Evolutionary conservation across 1,140 invertebrate species (phyloP).

Genomic region (Cotesia typhae): DNA sequence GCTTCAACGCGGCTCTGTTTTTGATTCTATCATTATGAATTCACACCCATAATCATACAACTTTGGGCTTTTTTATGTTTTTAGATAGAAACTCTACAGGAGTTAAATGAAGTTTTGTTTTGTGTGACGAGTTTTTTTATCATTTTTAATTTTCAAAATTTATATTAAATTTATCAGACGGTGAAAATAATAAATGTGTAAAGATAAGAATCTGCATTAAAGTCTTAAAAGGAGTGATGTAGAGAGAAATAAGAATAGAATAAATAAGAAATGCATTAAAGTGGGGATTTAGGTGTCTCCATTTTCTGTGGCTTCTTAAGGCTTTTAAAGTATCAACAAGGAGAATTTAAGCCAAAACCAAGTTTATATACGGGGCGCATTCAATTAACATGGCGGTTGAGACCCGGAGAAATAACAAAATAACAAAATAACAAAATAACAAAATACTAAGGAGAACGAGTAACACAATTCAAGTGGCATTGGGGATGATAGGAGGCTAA

Average conservation of each 20-base stretch:
- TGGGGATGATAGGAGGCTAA: constrained; percentile 23
- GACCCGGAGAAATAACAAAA: not conserved
- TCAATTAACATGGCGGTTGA: constrained; percentile 40
- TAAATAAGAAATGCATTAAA: not conserved
- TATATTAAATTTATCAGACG: too few relatives aligned
- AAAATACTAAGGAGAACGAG: not conserved
- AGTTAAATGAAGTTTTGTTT: too few relatives aligned
- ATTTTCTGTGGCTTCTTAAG: not conserved
- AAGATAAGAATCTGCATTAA: too few relatives aligned
- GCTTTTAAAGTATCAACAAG: constrained; percentile 23
- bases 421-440: not conserved
- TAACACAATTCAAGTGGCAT: constrained; percentile 12
- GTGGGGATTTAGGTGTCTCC: not conserved
- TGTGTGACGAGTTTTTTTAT: too few relatives aligned
- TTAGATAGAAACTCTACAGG: too few relatives aligned
- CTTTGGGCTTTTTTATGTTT: too few relatives aligned
- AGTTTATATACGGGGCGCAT: constrained; percentile 39
- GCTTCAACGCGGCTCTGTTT: not conserved
- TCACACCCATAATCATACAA: too few relatives aligned
- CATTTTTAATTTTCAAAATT: too few relatives aligned
- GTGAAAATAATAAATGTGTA: too few relatives aligned
- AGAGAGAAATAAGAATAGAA: not conserved
- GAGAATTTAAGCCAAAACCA: constrained; percentile 36
- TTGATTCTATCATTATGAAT: too few relatives aligned
- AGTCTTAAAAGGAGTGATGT: constrained; percentile 1